phyloP scores from a whole-genome alignment of 2,888 invertebrate species.

The Cheilosia urbana region DNA sequence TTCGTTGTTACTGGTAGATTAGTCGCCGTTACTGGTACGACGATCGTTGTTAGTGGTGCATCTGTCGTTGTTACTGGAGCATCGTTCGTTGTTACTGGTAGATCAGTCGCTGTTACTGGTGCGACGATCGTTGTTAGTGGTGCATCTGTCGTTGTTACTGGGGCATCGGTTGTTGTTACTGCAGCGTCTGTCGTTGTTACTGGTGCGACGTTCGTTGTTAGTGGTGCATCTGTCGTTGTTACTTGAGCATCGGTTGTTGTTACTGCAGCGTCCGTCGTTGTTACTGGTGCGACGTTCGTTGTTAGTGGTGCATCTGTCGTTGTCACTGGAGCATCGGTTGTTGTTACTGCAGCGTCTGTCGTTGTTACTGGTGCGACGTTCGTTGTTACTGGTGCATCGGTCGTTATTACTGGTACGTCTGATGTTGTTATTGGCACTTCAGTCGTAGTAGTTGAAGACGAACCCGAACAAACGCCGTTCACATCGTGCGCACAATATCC shows the following conservation, averaged over 20 bases:
- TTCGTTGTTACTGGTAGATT: not conserved
- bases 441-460: constrained; percentile 33
- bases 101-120: not conserved
- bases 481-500: constrained; percentile 76
- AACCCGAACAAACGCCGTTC: constrained; percentile 73
- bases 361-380: constrained; percentile 23
- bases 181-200: not conserved
- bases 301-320: too few relatives aligned
- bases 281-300: not conserved
- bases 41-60: not conserved
- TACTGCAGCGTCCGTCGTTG: constrained; percentile 25
- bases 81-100: not conserved
- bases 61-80: constrained; percentile 11
- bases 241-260: not conserved
- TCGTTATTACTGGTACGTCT: not conserved
- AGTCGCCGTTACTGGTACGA: constrained; percentile 35
- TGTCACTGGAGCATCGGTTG: not conserved
- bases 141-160: not conserved
- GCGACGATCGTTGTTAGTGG: not conserved
- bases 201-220: not conserved
- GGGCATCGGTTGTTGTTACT: not conserved
- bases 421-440: not conserved
- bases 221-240: not conserved
- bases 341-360: constrained; percentile 1
- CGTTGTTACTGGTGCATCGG: constrained; percentile 15